Percentiles rank a stretch among this genome's conserved stretches.
These are phyloP conservation scores for Lophotriccus pileatus DNA, from an alignment of 2,797 vertebrate genomes.

Conservation along the genomic window DNA sequence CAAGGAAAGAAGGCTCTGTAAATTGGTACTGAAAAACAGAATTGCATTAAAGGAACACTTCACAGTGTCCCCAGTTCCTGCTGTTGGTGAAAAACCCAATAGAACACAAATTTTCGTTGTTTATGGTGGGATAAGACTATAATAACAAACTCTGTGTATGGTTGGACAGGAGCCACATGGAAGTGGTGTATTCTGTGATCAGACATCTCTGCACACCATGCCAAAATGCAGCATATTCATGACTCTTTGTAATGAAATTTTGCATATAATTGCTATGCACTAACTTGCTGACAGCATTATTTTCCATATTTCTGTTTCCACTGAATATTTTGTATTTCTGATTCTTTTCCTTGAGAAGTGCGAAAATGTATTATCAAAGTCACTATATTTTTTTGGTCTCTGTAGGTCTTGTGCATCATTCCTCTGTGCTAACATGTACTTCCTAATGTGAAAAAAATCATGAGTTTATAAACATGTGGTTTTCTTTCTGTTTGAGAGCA, in stretches of 20 bases:
- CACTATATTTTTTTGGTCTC: not conserved
- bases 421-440: not conserved
- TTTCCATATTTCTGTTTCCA: not conserved
- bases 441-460: not conserved
- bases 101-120: not conserved
- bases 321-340: not conserved
- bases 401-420: not conserved
- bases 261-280: not conserved
- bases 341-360: not conserved
- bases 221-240: not conserved
- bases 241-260: not conserved
- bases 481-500: not conserved
- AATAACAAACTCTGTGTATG: not conserved
- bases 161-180: not conserved
- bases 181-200: not conserved
- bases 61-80: not conserved
- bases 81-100: not conserved
- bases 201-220: rapidly evolving
- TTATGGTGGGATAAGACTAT: not conserved
- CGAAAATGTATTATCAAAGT: not conserved
- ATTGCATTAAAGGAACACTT: not conserved
- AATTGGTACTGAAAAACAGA: not conserved
- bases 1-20: not conserved
- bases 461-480: not conserved
- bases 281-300: not conserved